Evolutionary conservation across 2,113 vertebrate genomes (phyloP).

Genomic region (rat (Rattus norvegicus)): DNA sequence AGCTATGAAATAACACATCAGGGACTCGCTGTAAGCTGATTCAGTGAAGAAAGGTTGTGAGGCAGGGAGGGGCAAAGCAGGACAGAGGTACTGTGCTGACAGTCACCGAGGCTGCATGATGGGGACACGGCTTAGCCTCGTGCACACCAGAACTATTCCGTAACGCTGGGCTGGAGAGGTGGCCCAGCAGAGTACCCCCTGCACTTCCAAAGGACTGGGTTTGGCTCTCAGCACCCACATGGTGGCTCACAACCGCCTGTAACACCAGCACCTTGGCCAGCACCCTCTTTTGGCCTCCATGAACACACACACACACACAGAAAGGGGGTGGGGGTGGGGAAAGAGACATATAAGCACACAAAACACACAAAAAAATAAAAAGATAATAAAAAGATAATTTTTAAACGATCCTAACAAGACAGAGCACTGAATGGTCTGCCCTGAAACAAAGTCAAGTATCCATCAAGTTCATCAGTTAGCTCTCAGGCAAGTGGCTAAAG

Average conservation of each 20-base stretch:
- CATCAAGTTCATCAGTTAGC: background rate
- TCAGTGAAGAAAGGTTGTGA: background rate
- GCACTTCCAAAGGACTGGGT: background rate
- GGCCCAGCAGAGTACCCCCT: background rate
- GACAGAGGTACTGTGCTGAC: background rate
- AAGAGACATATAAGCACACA: background rate
- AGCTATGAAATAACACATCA: background rate
- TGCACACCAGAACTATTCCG: background rate
- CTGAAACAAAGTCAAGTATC: conserved; percentile 7
- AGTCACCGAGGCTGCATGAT: background rate
- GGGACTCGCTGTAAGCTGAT: background rate
- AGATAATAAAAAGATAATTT: background rate
- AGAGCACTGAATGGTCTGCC: background rate
- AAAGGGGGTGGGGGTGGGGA: too few species aligned
- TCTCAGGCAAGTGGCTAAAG: background rate
- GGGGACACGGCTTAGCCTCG: background rate
- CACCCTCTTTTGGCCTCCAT: background rate
- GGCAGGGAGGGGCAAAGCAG: background rate
- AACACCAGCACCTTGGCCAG: background rate
- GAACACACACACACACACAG: background rate
- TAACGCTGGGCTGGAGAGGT: background rate
- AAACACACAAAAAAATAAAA: background rate
- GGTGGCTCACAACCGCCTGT: background rate
- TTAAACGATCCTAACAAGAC: background rate
- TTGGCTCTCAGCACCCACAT: background rate